Evolutionary conservation across 2,797 vertebrate genomes (phyloP).

Genomic region (Coluber constrictor): DNA sequence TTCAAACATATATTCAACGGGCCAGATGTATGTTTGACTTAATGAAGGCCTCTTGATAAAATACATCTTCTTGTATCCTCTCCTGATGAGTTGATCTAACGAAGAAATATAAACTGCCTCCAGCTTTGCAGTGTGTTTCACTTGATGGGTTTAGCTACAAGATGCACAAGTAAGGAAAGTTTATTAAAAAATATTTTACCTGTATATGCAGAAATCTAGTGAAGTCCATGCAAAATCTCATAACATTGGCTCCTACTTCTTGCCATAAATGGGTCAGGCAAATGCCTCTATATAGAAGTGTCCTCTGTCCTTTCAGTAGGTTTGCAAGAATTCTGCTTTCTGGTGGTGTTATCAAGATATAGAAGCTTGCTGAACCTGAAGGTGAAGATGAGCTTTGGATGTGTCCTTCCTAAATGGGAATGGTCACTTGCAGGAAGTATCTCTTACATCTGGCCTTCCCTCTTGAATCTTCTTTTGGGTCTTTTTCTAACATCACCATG

Average conservation of each 20-base stretch:
- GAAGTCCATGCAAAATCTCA: not conserved
- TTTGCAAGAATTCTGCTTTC: not conserved
- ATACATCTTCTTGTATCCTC: not conserved
- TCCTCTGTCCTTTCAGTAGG: not conserved
- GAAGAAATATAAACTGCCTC: not conserved
- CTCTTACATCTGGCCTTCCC: not conserved
- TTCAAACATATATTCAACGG: not conserved
- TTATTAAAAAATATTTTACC: not conserved
- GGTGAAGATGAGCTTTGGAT: not conserved
- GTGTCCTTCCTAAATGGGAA: not conserved
- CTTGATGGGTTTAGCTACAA: not conserved
- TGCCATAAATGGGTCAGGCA: not conserved
- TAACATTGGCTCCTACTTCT: not conserved
- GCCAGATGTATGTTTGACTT: not conserved
- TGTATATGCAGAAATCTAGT: not conserved
- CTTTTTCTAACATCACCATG: not conserved
- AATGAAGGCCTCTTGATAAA: slow-evolving; percentile 2
- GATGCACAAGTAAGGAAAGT: too few species aligned
- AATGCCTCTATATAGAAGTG: too few species aligned
- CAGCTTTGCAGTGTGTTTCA: not conserved
- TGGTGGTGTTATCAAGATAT: too few species aligned
- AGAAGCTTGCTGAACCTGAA: not conserved
- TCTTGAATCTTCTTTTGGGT: not conserved
- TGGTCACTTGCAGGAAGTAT: not conserved
- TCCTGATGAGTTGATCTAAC: slow-evolving; percentile 1